phyloP scores from a whole-genome alignment of 2,797 vertebrate species.

The Netta rufina region DNA sequence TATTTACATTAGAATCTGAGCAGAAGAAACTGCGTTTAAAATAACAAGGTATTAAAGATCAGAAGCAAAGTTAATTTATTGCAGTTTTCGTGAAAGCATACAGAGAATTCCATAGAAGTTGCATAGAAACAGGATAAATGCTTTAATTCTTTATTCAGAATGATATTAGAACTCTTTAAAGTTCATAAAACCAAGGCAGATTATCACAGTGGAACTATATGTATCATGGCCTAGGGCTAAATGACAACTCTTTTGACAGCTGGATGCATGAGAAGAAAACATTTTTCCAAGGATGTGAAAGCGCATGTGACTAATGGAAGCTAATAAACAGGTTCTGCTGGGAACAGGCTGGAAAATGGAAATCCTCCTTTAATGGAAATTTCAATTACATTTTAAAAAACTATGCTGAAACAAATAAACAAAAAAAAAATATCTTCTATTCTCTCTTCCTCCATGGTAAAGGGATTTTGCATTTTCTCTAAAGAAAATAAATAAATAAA shows the following conservation, averaged over 20 bases:
- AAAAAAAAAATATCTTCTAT: not conserved
- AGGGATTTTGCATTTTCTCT: not conserved
- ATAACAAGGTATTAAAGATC: not conserved
- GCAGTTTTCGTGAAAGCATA: not conserved
- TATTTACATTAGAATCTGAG: not conserved
- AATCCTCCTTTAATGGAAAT: not conserved
- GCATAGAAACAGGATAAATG: not conserved
- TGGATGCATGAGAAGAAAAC: not conserved
- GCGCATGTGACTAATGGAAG: not conserved
- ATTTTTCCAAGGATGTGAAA: not conserved
- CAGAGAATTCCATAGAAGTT: not conserved
- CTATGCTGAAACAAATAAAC: not conserved
- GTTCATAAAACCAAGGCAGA: not conserved
- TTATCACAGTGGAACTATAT: not conserved
- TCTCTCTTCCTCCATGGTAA: not conserved
- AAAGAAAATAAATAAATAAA: not conserved
- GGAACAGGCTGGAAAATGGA: not conserved
- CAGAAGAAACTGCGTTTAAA: not conserved
- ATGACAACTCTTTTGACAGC: not conserved
- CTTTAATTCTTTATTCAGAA: not conserved
- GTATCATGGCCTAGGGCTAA: not conserved
- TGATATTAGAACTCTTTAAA: not conserved
- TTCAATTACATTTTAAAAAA: not conserved
- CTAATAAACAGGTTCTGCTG: not conserved
- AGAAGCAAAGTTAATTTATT: not conserved